phyloP scores from a whole-genome alignment of 1,140 invertebrate species.

The Trinorchestia longiramus region DNA sequence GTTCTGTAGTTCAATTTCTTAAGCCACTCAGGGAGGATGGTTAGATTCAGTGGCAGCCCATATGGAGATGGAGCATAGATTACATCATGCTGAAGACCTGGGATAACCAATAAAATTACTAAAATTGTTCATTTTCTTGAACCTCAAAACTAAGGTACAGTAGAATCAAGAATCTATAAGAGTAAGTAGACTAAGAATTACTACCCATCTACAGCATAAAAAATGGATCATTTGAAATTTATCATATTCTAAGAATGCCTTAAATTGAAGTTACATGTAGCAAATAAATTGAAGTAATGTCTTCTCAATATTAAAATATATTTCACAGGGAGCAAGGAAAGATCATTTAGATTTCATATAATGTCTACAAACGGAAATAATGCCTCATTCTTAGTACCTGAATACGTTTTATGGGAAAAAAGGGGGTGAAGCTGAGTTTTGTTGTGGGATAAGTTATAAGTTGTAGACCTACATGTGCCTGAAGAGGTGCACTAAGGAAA shows the following conservation, averaged over 20 bases:
- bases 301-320: too few species aligned
- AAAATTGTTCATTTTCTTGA: background rate
- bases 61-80: conserved; percentile 80
- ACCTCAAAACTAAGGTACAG: background rate
- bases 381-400: too few species aligned
- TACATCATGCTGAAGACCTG: conserved; percentile 85
- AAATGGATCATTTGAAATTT: background rate
- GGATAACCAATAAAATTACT: background rate
- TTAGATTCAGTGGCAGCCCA: conserved; percentile 80
- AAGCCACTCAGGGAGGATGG: conserved; percentile 82
- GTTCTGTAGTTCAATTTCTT: conserved; percentile 83
- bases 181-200: background rate
- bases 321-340: too few species aligned
- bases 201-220: background rate
- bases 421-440: too few species aligned
- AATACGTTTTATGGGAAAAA: too few species aligned
- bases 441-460: too few species aligned
- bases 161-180: background rate
- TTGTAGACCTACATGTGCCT: too few species aligned
- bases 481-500: too few species aligned
- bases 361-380: too few species aligned
- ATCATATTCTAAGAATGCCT: background rate
- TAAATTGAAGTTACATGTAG: too few species aligned
- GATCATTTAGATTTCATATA: too few species aligned
- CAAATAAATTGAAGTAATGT: too few species aligned